phyloP scores from a whole-genome alignment of 2,888 invertebrate species.

The Ametastegia equiseti region DNA sequence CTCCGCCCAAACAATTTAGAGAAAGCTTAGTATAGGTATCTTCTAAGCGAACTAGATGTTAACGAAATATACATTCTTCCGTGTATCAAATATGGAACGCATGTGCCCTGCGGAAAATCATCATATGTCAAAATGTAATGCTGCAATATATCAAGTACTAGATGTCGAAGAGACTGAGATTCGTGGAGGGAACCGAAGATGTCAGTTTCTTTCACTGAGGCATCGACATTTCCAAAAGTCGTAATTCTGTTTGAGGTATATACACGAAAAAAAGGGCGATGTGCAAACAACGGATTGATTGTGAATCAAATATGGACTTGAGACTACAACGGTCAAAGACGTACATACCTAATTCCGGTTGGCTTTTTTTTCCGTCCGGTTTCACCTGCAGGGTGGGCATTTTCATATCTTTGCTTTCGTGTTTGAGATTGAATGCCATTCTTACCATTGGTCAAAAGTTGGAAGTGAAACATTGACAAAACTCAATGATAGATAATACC shows the following conservation, averaged over 20 bases:
- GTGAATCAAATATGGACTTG: constrained; percentile 21
- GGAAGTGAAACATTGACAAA: background rate
- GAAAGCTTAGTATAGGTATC: background rate
- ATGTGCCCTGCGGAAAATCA: too few species aligned
- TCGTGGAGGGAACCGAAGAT: too few species aligned
- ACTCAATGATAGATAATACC: background rate
- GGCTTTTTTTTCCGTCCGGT: background rate
- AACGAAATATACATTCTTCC: background rate
- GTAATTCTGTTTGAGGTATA: constrained; percentile 21
- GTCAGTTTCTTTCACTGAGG: too few species aligned
- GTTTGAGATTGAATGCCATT: background rate
- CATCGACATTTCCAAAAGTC: constrained; percentile 5
- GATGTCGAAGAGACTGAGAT: too few species aligned
- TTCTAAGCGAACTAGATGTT: background rate
- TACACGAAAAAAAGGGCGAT: constrained; percentile 6
- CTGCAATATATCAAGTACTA: too few species aligned
- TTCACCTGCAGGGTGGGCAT: background rate
- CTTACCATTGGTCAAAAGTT: background rate
- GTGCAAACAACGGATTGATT: constrained; percentile 14
- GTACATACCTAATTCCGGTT: constrained; percentile 7
- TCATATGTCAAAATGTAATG: too few species aligned
- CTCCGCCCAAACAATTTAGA: constrained; percentile 39
- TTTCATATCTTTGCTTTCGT: constrained; percentile 11
- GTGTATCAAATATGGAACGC: background rate
- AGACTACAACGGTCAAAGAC: constrained; percentile 9